Conservation (phyloP, 1,140 invertebrate species). For the Trialeurodes vaporariorum region DNA sequence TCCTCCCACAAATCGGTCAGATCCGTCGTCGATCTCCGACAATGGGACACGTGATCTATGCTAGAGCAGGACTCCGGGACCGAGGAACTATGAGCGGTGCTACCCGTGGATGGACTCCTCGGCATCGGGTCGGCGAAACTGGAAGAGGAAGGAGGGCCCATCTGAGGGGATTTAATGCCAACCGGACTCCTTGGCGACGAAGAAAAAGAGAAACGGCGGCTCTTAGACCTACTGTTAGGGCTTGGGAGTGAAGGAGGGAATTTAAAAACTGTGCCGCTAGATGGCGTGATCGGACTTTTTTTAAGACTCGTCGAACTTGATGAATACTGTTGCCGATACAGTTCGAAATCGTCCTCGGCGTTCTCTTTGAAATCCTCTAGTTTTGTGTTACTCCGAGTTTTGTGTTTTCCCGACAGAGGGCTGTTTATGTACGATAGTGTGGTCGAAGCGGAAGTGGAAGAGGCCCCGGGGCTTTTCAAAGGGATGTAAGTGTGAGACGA, state of each 20-base stretch:
- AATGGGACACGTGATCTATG: constrained; percentile 3
- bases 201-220: neutral
- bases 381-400: constrained; percentile 7
- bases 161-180: neutral
- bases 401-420: constrained; percentile 9
- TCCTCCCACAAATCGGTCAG: constrained; percentile 12
- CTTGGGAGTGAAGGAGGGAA: constrained; percentile 2
- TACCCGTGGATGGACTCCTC: constrained; percentile 14
- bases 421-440: neutral
- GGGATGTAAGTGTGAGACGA: neutral
- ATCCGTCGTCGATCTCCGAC: constrained; percentile 8
- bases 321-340: neutral
- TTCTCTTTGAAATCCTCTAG: constrained; percentile 7
- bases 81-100: constrained; percentile 2
- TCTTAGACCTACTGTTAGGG: neutral
- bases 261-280: constrained; percentile 11
- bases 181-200: neutral
- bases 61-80: constrained; percentile 9
- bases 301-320: neutral
- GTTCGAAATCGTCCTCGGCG: constrained; percentile 11
- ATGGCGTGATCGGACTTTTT: constrained; percentile 10
- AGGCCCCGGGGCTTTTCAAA: neutral
- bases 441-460: neutral
- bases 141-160: neutral
- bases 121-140: constrained; percentile 4